Conservation (phyloP, 2,113 vertebrate genomes). For the Sprattus sprattus region DNA sequence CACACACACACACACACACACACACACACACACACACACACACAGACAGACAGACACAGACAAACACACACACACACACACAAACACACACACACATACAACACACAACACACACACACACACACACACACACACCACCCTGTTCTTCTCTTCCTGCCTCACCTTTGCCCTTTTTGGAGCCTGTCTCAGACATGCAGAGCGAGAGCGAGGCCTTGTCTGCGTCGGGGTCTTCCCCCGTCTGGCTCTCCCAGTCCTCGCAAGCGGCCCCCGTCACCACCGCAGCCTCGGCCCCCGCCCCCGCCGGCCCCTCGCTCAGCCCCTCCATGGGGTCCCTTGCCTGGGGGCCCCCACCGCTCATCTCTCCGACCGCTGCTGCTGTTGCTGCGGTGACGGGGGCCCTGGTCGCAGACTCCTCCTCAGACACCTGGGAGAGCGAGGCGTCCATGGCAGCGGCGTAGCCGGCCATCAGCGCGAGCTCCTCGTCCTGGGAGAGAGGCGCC, state of each 20-base stretch:
- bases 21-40: neutral
- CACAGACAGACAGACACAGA: neutral
- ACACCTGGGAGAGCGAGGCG: slow-evolving; percentile 67
- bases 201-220: slow-evolving; percentile 83
- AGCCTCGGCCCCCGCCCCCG: neutral
- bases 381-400: neutral
- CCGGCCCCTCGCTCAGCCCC: slow-evolving; percentile 54
- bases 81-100: neutral
- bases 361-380: neutral
- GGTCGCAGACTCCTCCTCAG: slow-evolving; percentile 25
- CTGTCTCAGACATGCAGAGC: slow-evolving; percentile 81
- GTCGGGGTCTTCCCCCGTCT: slow-evolving; percentile 68
- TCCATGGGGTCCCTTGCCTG: slow-evolving; percentile 52
- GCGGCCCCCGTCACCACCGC: slow-evolving; percentile 24
- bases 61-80: neutral
- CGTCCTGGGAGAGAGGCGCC: slow-evolving; percentile 84
- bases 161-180: slow-evolving; percentile 91
- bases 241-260: slow-evolving; percentile 74
- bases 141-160: slow-evolving; percentile 4
- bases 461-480: slow-evolving; percentile 82
- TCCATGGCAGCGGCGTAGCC: slow-evolving; percentile 91
- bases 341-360: slow-evolving; percentile 20
- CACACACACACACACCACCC: neutral
- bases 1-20: neutral
- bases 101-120: neutral